A percentile compares a stretch with the other conserved stretches of the same genome.
Evolutionary conservation across 2,113 vertebrate genomes (phyloP).

Genomic region (Hirundichthys speculiger): DNA sequence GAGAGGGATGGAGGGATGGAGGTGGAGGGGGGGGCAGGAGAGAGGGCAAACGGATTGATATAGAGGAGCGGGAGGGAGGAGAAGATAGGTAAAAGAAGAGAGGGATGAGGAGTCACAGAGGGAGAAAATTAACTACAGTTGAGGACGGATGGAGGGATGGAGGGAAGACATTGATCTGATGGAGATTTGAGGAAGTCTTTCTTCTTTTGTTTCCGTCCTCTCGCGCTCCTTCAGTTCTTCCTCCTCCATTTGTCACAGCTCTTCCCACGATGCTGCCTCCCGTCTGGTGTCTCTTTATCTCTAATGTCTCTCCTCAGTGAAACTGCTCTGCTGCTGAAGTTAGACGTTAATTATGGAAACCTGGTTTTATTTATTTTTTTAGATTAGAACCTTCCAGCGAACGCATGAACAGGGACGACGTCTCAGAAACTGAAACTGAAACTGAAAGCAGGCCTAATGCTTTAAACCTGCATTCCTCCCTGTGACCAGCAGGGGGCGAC

Average conservation of each 20-base stretch:
- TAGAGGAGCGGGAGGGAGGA: constrained; percentile 32
- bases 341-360: neutral
- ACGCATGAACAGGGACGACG: no score
- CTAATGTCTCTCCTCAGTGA: neutral
- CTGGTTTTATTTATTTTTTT: no score
- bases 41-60: constrained; percentile 43
- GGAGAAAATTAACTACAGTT: constrained; percentile 63
- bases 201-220: constrained; percentile 11
- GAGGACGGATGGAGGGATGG: constrained; percentile 42
- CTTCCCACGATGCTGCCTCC: neutral
- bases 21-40: constrained; percentile 9
- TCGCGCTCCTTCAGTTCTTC: neutral
- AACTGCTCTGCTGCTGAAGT: neutral
- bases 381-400: no score
- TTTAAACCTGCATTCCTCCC: no score
- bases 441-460: no score
- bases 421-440: no score
- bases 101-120: constrained; percentile 33
- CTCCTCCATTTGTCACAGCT: neutral
- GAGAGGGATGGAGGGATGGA: constrained; percentile 37
- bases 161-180: constrained; percentile 42
- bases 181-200: constrained; percentile 24
- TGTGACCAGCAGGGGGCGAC: no score
- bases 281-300: neutral
- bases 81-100: constrained; percentile 43